Base-by-base conservation (phyloP, 2,113 vertebrate species). In the Tiliqua scincoides region DNA sequence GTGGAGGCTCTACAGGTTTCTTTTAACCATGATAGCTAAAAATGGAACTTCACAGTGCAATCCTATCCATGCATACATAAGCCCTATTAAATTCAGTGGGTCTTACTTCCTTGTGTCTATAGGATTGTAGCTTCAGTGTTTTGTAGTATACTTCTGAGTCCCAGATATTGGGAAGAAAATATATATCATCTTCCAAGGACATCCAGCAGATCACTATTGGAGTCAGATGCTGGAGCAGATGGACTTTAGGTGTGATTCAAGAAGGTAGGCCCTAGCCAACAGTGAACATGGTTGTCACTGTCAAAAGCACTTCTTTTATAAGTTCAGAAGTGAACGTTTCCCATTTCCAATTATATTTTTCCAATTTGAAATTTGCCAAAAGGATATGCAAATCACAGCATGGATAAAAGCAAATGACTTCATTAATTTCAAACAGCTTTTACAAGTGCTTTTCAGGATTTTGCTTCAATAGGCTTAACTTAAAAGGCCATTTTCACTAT, bases 351-450 rank as follows among this genome's bases (percentile, higher is more conserved):
- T 89, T 62, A 61, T 83, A 78, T 91, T 87, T 87, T 92, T 25
- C 40, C 37, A 30, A 74, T 85, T 91, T 92, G 43, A 54, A 40
- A 73, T 21, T 88, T 90, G 85, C 78, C 62, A 85, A 87, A 78
- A 83, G 68, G 87, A 86, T 86, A 68, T 43, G 78, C 90, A 90
- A 91, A 89, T 83, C 77, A 61, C 73, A 84, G 65, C 62, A 32
- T 79, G 82, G 0, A 0, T 82, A 91, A 93, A 82, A 83, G 84
- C 21, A 93, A 92, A 88, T 88, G 43, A 86, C 82, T 87, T 91
- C n/a, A 81, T 91, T 88, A 86, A 87, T 93, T 91, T 90, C 87
- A 61, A 91, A 52, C 3, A 84, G 75, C 32, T 84, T 91, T 57
- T 86, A 79, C 89, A 85, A 90, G 73, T 88, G 65, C 86, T 85